These are phyloP conservation scores for Mirounga angustirostris DNA, from an alignment of 2,113 vertebrate genomes.

Conservation along the genomic window DNA sequence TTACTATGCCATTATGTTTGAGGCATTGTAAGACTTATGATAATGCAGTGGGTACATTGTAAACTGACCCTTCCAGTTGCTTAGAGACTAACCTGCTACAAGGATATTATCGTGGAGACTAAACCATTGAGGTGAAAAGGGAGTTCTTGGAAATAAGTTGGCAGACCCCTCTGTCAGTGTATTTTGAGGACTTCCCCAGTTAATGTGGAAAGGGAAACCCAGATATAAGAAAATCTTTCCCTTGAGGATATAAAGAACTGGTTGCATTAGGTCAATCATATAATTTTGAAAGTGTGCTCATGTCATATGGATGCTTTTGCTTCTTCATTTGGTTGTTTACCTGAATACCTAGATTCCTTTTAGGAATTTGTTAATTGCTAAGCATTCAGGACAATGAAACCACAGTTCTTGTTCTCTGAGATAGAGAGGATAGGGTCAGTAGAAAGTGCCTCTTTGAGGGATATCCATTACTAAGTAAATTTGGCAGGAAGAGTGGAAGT, in stretches of 20 bases:
- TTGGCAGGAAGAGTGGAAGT: neutral
- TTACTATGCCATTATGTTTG: neutral
- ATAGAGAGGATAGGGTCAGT: neutral
- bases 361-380: neutral
- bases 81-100: neutral
- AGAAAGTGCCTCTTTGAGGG: neutral
- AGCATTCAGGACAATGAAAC: neutral
- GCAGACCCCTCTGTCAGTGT: neutral
- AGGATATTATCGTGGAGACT: neutral
- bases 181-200: neutral
- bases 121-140: neutral
- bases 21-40: neutral
- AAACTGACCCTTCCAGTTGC: neutral
- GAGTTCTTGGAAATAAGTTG: slow-evolving; percentile 18
- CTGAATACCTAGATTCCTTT: neutral
- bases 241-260: neutral
- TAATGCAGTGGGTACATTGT: neutral
- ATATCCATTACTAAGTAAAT: neutral
- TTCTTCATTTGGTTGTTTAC: neutral
- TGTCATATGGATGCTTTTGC: neutral
- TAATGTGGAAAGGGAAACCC: neutral
- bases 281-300: neutral
- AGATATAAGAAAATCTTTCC: neutral
- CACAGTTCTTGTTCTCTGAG: neutral
- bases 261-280: neutral